Evolutionary conservation across 2,888 invertebrate species (phyloP), one percentile per base, ranked within the genome.

Genomic region (Drosophila niveifrons): DNA sequence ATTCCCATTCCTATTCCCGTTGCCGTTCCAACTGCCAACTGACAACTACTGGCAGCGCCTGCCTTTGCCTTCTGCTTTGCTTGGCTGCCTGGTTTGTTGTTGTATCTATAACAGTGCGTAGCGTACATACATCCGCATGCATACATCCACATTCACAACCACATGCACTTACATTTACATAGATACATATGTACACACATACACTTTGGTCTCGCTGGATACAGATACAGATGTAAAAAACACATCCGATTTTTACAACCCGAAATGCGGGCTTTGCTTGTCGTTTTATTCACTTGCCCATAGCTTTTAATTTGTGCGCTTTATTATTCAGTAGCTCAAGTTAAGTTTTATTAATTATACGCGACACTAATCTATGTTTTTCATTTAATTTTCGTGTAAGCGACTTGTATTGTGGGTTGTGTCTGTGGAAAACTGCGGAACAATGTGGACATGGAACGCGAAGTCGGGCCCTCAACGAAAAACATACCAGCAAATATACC

Each of bases 31-130:
- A 50, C 46, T 58, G 23, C 36, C 66, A 61, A 66, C 58, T 67
- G 67, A 23, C 53, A 36, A 23, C 23, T 23, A 23, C 23, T 23
- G 23, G 23, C 23, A 23, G 23, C 23, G 36, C 3, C 31, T 31
- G 31, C 36, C 36, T 36, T 36, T 11, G 39, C 50, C 36, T n/a
- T 36, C n/a, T 11, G 39, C 50, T 51, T 41, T 50, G 43, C 36
- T 36, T 36, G 36, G 36, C n/a, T 36, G 36, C 36, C 59, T 66
- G 59, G 69, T 74, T 87, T 83, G 83, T 83, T 83, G 83, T 88
- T 83, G 83, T 83, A 85, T 83, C 83, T 83, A 83, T 83, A 83
- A 85, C 85, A 83, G 82, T 78, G 88, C 82, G 83, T 83, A 87
- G 80, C 72, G 76, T 62, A 77, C 72, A 57, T 34, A 56, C 39